Evolutionary conservation across 2,888 invertebrate genomes (phyloP).

Genomic region (Brachypterus glaber): DNA sequence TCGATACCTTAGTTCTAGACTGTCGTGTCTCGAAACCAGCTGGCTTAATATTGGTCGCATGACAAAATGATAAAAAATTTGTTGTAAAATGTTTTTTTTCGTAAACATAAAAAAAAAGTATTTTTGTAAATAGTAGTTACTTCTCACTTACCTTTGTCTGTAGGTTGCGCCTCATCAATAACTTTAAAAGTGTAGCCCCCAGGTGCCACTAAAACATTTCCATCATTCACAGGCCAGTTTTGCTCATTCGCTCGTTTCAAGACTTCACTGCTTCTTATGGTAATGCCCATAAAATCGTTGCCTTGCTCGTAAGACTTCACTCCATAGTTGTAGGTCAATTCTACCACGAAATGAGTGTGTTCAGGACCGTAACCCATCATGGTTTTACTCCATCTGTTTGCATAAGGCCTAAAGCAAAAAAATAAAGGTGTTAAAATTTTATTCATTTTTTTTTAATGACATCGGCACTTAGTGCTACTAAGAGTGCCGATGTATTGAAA

Average conservation of each 20-base stretch:
- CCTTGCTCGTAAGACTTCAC: slow-evolving; percentile 78
- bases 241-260: slow-evolving; percentile 60
- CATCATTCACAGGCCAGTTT: slow-evolving; percentile 62
- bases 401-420: slow-evolving; percentile 67
- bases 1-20: too few species aligned
- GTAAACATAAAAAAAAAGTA: neutral
- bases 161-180: slow-evolving; percentile 60
- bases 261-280: slow-evolving; percentile 69
- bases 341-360: slow-evolving; percentile 88
- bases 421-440: slow-evolving; percentile 11
- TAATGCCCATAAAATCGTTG: slow-evolving; percentile 85
- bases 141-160: slow-evolving; percentile 49
- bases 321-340: slow-evolving; percentile 96
- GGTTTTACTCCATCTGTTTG: slow-evolving; percentile 97
- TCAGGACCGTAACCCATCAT: slow-evolving; percentile 98
- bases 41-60: too few species aligned
- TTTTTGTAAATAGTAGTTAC: neutral
- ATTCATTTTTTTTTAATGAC: too few species aligned
- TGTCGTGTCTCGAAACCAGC: too few species aligned
- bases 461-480: too few species aligned
- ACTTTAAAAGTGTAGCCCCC: slow-evolving; percentile 87
- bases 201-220: slow-evolving; percentile 67
- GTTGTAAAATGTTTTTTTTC: slow-evolving; percentile 1
- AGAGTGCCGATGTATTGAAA: too few species aligned
- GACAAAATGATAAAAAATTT: too few species aligned